Percentiles rank a stretch among this genome's conserved stretches.
Conservation (phyloP, 1,140 invertebrate species). For the Bilobella aurantiaca region DNA sequence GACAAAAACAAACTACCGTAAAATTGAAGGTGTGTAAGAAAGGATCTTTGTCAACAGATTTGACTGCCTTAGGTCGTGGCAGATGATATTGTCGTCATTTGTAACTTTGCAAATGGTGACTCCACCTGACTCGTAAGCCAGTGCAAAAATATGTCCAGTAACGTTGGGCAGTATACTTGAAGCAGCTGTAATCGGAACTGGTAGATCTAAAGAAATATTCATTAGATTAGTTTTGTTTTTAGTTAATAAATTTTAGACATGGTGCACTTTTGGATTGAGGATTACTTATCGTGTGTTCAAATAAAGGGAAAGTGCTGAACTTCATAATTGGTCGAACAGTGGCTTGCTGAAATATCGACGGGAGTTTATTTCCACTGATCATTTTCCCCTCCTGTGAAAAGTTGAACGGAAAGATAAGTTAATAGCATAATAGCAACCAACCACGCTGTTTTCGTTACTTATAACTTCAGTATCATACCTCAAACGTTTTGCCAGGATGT, state of each 20-base stretch:
- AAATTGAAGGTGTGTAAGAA: constrained; percentile 14
- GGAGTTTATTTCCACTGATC: constrained; percentile 19
- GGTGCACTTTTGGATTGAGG: too few species aligned
- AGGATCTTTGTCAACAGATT: constrained; percentile 26
- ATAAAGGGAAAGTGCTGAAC: constrained; percentile 24
- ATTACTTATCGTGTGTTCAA: constrained; percentile 31
- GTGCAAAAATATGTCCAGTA: constrained; percentile 27
- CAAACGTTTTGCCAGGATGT: constrained; percentile 21
- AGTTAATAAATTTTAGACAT: too few species aligned
- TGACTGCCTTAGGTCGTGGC: constrained; percentile 29
- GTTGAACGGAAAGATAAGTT: too few species aligned
- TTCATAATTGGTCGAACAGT: constrained; percentile 19
- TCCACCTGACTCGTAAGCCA: constrained; percentile 27
- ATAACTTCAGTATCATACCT: constrained; percentile 10
- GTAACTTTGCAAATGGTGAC: constrained; percentile 21
- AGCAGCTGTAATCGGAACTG: constrained; percentile 26
- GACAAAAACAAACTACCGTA: constrained; percentile 19
- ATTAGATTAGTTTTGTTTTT: too few species aligned
- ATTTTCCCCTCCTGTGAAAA: constrained; percentile 20
- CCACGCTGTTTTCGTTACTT: too few species aligned
- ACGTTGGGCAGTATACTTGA: constrained; percentile 14
- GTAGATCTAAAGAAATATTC: constrained; percentile 29
- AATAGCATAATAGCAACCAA: too few species aligned
- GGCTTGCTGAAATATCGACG: constrained; percentile 31
- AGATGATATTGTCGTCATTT: constrained; percentile 23